A percentile compares a stretch with the other conserved stretches of the same genome.
These are phyloP conservation scores for Notocelia uddmanniana DNA, from an alignment of 2,888 invertebrate species.

Conservation along the genomic window DNA sequence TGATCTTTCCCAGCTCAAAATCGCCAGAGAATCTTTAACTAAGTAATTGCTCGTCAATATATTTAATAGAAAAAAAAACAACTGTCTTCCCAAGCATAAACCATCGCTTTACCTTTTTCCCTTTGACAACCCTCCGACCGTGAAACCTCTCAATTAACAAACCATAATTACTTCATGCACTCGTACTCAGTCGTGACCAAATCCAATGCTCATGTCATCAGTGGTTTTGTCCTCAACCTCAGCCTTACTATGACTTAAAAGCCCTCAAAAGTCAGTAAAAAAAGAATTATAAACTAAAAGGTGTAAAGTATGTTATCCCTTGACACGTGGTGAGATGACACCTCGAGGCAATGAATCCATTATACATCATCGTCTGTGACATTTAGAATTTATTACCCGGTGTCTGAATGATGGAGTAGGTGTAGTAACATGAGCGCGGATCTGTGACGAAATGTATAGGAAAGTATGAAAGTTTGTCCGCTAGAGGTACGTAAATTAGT, in stretches of 20 bases:
- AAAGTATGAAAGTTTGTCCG: conserved; percentile 54
- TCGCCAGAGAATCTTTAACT: not conserved
- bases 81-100: conserved; percentile 41
- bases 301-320: conserved; percentile 50
- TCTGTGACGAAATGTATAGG: conserved; percentile 59
- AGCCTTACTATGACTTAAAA: conserved; percentile 45
- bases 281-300: conserved; percentile 50
- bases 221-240: conserved; percentile 52
- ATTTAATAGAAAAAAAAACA: conserved; percentile 10
- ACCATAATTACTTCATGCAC: conserved; percentile 60
- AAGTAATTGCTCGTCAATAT: not conserved
- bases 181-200: conserved; percentile 58
- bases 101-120: conserved; percentile 49
- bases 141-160: conserved; percentile 67
- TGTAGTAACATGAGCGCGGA: conserved; percentile 59
- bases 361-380: conserved; percentile 78
- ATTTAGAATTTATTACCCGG: conserved; percentile 79
- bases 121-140: conserved; percentile 47
- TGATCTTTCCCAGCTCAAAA: not conserved
- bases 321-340: conserved; percentile 57
- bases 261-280: conserved; percentile 48
- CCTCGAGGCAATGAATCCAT: conserved; percentile 71
- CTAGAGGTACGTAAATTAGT: conserved; percentile 13
- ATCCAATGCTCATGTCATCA: conserved; percentile 58
- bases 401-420: conserved; percentile 73